A percentile compares a stretch with the other conserved stretches of the same genome.
phyloP scores from a whole-genome alignment of 1,140 invertebrate genomes.

The Tigriopus japonicus region DNA sequence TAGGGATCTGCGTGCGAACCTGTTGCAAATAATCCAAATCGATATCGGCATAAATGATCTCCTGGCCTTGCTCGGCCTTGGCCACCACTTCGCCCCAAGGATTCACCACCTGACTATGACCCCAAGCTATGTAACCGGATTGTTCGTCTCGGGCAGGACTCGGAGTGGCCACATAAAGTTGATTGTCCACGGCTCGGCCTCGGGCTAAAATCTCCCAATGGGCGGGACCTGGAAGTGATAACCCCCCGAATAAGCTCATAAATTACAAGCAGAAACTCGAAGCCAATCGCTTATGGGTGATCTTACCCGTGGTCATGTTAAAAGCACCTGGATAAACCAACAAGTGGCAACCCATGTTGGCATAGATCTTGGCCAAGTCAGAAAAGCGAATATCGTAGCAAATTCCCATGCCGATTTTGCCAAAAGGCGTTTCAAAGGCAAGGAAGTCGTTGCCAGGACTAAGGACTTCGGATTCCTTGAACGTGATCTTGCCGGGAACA shows the following conservation, averaged over 20 bases:
- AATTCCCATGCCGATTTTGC: conserved; percentile 69
- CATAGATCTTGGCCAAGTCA: conserved; percentile 15
- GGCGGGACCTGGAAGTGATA: conserved; percentile 39
- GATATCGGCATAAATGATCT: conserved; percentile 51
- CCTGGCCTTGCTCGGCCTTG: conserved; percentile 44
- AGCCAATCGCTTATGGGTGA: neutral
- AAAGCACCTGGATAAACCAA: conserved; percentile 83
- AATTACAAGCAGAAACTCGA: neutral
- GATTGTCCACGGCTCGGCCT: conserved; percentile 66
- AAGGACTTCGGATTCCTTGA: conserved; percentile 73
- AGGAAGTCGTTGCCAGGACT: conserved; percentile 51
- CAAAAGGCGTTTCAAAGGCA: conserved; percentile 47
- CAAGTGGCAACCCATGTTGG: conserved; percentile 48
- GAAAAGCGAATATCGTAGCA: conserved; percentile 60
- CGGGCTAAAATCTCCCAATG: conserved; percentile 75
- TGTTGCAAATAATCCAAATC: conserved; percentile 50
- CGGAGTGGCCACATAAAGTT: conserved; percentile 34
- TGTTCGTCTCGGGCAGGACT: conserved; percentile 48
- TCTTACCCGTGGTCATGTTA: conserved; percentile 61
- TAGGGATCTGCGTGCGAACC: conserved; percentile 59
- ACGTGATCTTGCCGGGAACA: conserved; percentile 74
- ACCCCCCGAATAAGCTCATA: neutral
- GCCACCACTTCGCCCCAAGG: conserved; percentile 67
- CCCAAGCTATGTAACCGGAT: conserved; percentile 66
- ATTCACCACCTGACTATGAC: conserved; percentile 61